Percentiles rank a stretch among this genome's conserved stretches.
Evolutionary conservation across 2,888 invertebrate genomes (phyloP).

Genomic region (Pseudoips prasinana): DNA sequence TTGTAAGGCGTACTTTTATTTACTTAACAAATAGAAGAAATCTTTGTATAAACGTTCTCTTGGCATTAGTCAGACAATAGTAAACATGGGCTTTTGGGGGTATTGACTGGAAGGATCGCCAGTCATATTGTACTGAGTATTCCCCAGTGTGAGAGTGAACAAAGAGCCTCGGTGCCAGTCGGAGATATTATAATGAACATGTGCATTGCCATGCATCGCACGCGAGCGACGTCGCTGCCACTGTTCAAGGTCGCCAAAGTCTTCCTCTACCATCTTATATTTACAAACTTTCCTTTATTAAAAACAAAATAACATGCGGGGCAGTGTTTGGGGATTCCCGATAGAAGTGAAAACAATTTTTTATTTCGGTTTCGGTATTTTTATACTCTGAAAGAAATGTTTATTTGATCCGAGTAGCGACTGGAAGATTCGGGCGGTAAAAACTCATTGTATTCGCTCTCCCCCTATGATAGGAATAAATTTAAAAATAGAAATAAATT

Average conservation of each 20-base stretch:
- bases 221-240: conserved; percentile 50
- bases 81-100: conserved; percentile 42
- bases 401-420: too few relatives aligned
- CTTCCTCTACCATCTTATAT: conserved; percentile 26
- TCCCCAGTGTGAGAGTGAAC: conserved; percentile 41
- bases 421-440: too few relatives aligned
- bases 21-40: conserved; percentile 36
- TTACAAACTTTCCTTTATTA: not conserved
- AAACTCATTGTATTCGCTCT: too few relatives aligned
- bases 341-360: too few relatives aligned
- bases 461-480: too few relatives aligned
- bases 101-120: conserved; percentile 42
- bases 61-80: conserved; percentile 38
- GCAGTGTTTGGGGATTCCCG: too few relatives aligned
- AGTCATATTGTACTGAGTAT: conserved; percentile 38
- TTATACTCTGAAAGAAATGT: too few relatives aligned
- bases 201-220: conserved; percentile 61
- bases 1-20: conserved; percentile 18
- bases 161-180: conserved; percentile 42
- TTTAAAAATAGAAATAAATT: too few relatives aligned
- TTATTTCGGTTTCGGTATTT: too few relatives aligned
- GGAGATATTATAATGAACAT: too few relatives aligned
- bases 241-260: conserved; percentile 54
- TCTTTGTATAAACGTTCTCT: conserved; percentile 26
- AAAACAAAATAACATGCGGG: too few relatives aligned